Evolutionary conservation across 1,140 invertebrate species (phyloP).

Genomic region (Drosophila biarmipes): DNA sequence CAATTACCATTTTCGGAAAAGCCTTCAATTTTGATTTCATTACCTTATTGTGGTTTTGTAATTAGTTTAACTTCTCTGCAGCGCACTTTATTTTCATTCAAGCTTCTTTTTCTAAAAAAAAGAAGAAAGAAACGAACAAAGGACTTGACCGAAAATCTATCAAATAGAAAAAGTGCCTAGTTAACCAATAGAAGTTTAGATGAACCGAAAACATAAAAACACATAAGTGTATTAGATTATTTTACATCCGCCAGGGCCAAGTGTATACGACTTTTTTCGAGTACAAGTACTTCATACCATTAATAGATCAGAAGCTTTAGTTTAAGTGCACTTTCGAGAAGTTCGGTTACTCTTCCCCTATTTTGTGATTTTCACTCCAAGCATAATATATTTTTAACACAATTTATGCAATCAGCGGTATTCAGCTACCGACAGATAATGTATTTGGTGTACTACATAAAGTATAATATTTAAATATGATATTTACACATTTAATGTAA

Average conservation of each 20-base stretch:
- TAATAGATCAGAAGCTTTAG: background rate
- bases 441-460: slow-evolving; percentile 18
- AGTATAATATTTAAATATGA: background rate
- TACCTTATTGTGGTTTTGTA: too few relatives aligned
- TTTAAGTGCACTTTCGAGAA: too few relatives aligned
- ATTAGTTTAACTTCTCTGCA: background rate
- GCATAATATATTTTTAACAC: slow-evolving; percentile 20
- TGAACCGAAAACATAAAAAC: slow-evolving; percentile 9
- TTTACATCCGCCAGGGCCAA: slow-evolving; percentile 27
- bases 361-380: slow-evolving; percentile 27
- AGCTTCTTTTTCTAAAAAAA: background rate
- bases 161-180: slow-evolving; percentile 74
- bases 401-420: slow-evolving; percentile 16
- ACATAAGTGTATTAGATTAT: slow-evolving; percentile 5
- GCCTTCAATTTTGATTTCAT: too few relatives aligned
- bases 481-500: too few relatives aligned
- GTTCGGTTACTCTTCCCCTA: too few relatives aligned
- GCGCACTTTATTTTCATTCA: background rate
- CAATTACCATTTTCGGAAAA: background rate
- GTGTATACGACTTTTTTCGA: slow-evolving; percentile 53
- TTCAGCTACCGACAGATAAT: slow-evolving; percentile 16
- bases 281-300: background rate
- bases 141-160: slow-evolving; percentile 22
- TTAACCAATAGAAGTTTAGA: slow-evolving; percentile 53
- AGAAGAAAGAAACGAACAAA: background rate